Evolutionary conservation across 2,888 invertebrate species (phyloP).

Genomic region (Ctena decussata): DNA sequence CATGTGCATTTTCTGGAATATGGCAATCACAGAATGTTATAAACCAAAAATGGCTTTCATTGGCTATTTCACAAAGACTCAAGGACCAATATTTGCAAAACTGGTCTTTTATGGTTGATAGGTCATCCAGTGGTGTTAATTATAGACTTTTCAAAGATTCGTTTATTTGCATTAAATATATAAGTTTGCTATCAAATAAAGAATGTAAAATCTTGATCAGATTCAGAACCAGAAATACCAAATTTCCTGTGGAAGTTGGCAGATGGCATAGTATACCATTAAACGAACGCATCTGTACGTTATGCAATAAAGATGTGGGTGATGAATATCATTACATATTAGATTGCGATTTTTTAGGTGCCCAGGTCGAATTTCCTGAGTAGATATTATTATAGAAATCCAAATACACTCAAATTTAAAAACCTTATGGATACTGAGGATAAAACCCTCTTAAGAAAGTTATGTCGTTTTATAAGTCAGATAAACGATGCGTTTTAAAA

Average conservation of each 20-base stretch:
- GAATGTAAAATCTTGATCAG: neutral
- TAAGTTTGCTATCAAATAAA: neutral
- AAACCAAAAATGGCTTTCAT: constrained; percentile 7
- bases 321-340: constrained; percentile 19
- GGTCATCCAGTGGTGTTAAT: neutral
- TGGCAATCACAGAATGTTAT: neutral
- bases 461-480: neutral
- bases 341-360: neutral
- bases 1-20: neutral
- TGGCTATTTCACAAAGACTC: neutral
- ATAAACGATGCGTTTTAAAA: neutral
- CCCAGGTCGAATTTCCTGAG: neutral
- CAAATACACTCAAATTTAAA: neutral
- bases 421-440: neutral
- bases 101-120: neutral
- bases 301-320: neutral
- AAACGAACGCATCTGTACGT: constrained; percentile 1
- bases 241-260: constrained; percentile 7
- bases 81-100: neutral
- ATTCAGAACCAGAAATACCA: constrained; percentile 11
- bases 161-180: neutral
- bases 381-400: neutral
- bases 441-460: neutral
- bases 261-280: neutral
- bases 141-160: constrained; percentile 14